Evolutionary conservation across 2,888 invertebrate genomes (phyloP).

Genomic region (Pyralis farinalis): DNA sequence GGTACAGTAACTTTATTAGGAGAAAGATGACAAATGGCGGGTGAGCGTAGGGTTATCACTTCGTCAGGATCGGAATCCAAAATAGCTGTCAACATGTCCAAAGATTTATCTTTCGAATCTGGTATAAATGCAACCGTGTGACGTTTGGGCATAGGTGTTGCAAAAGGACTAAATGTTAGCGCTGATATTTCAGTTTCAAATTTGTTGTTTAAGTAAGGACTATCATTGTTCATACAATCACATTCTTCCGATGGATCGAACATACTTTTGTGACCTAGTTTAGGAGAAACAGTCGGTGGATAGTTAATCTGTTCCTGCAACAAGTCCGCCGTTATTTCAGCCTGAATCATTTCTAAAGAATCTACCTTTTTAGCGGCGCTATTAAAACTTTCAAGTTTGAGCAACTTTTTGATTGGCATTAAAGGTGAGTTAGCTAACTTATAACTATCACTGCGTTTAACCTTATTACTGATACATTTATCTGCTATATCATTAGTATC

Average conservation of each 20-base stretch:
- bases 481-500: constrained; percentile 31
- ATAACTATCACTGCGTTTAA: constrained; percentile 92
- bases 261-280: constrained; percentile 55
- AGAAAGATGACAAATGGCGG: constrained; percentile 70
- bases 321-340: constrained; percentile 82
- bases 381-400: constrained; percentile 73
- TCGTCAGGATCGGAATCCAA: constrained; percentile 73
- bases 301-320: constrained; percentile 86
- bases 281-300: constrained; percentile 84
- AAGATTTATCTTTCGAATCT: constrained; percentile 56
- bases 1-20: constrained; percentile 84
- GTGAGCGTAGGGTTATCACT: constrained; percentile 58
- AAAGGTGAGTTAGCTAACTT: constrained; percentile 89
- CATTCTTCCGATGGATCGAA: constrained; percentile 52
- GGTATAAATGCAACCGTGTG: constrained; percentile 63
- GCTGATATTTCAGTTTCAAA: constrained; percentile 65
- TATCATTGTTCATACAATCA: constrained; percentile 47
- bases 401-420: constrained; percentile 83
- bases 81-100: constrained; percentile 69
- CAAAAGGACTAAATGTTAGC: constrained; percentile 66
- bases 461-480: constrained; percentile 63
- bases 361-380: constrained; percentile 66
- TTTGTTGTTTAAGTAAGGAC: constrained; percentile 42
- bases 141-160: constrained; percentile 63
- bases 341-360: constrained; percentile 81